Evolutionary conservation across 1,140 invertebrate species (phyloP), one percentile per base, ranked within the genome.

Genomic region (Sweltsa coloradensis): DNA sequence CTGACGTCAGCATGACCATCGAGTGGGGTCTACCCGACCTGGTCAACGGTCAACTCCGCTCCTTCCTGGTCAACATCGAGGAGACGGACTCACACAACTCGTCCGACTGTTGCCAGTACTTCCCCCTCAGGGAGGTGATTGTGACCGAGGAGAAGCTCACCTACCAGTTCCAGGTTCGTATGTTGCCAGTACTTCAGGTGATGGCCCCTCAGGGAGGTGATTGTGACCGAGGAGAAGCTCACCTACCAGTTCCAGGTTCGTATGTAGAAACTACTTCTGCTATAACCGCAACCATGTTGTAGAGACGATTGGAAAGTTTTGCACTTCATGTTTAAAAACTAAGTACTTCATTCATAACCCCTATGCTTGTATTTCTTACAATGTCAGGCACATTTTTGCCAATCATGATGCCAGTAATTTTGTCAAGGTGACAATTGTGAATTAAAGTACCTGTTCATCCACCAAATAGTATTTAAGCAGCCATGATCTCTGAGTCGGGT

Each of bases 31-130:
- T 19, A 23, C 45, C 45, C 22, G 16, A n/a, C 13, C 5, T 41
- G 19, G 22, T 39, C 19, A 46, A 40, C 16, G 45, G 45, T 11
- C 34, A 37, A 23, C 13, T 46, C 18, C 22, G 45, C 31, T 46
- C 45, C 14, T 46, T 22, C 14, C 29, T 46, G 11, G 13, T 46
- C 13, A 46, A 27, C 31, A 19, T 46, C 0, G 45, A 46, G 25
- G 21, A 46, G 1, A 3, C 25, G 14, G 45, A 46, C 19, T 39
- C 45, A 1, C 9, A 5, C 11, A 37, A 46, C 25, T 36, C 34
- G 5, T 4, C 36, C 4, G 9, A 46, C 26, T 46, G 45, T 37
- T 46, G 45, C 19, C 18, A 13, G 2, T 46, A 46, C 25, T 46
- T 40, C 14, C 45, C 45, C 18, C 29, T 46, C 13, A 19, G 24